A percentile compares a stretch with the other conserved stretches of the same genome.
phyloP scores from a whole-genome alignment of 1,140 invertebrate genomes.

The Dolichoris vasculosae region DNA sequence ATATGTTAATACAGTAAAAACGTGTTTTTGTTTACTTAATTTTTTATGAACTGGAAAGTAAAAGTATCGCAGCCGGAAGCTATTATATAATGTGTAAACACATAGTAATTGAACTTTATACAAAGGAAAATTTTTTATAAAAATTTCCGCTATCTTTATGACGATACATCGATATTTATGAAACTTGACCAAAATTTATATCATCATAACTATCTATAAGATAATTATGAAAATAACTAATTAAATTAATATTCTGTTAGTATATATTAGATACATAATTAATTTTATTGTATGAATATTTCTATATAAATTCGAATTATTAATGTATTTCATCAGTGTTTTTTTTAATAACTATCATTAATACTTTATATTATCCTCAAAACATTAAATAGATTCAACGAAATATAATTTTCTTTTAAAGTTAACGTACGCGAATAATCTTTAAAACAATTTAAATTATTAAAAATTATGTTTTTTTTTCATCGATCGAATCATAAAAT shows the following conservation, averaged over 20 bases:
- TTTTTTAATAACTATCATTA: too few relatives aligned
- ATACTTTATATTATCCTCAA: not conserved
- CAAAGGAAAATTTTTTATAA: not conserved
- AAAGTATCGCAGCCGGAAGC: not conserved
- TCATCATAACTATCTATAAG: too few relatives aligned
- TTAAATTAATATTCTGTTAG: too few relatives aligned
- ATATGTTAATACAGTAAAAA: not conserved
- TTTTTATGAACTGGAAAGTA: not conserved
- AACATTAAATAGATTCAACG: not conserved
- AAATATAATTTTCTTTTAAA: not conserved
- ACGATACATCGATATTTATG: too few relatives aligned
- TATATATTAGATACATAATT: too few relatives aligned
- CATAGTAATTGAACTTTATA: not conserved
- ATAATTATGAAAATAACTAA: too few relatives aligned
- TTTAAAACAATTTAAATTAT: not conserved
- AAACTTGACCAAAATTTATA: too few relatives aligned
- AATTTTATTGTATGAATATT: too few relatives aligned
- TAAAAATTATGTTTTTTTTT: not conserved
- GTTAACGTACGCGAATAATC: not conserved
- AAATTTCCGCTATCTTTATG: not conserved
- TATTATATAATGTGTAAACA: not conserved
- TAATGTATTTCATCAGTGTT: too few relatives aligned
- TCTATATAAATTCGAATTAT: too few relatives aligned
- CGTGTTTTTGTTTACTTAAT: constrained; percentile 8
- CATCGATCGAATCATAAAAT: not conserved